These are phyloP conservation scores for Campylomormyrus tamandua DNA, from an alignment of 2,113 vertebrate species.

Conservation along the genomic window DNA sequence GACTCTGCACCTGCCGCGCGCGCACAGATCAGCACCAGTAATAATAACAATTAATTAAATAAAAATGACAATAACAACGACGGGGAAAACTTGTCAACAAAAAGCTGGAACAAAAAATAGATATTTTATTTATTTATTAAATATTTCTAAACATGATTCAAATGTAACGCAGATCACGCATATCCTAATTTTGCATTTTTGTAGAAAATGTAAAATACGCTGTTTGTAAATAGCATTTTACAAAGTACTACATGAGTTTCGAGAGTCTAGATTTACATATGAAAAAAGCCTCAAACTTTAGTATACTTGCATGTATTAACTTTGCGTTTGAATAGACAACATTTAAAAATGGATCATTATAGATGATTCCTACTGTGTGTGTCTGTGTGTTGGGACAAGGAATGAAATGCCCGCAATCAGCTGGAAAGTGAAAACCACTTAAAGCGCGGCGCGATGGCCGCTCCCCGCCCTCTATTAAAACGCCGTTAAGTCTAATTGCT, in stretches of 20 bases:
- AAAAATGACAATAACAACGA: not conserved
- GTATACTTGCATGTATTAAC: not conserved
- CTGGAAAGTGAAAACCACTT: not conserved
- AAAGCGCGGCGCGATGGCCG: not conserved
- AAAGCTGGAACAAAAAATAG: not conserved
- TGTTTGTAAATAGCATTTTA: not conserved
- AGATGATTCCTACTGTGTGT: not conserved
- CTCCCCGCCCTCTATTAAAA: not conserved
- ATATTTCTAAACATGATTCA: not conserved
- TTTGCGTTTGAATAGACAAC: not conserved
- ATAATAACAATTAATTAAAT: not conserved
- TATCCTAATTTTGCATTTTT: not conserved
- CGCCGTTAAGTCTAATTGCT: constrained; percentile 10
- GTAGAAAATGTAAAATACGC: not conserved
- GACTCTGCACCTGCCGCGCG: not conserved
- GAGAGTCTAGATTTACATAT: not conserved
- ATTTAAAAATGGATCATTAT: not conserved
- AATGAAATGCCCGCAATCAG: not conserved
- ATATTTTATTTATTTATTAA: not conserved
- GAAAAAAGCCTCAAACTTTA: not conserved
- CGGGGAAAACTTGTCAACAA: not conserved
- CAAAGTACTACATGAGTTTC: not conserved
- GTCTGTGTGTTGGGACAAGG: not conserved
- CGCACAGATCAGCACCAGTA: not conserved
- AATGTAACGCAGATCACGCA: not conserved